A percentile compares a stretch with the other conserved stretches of the same genome.
Evolutionary conservation across 2,888 invertebrate species (phyloP).

Genomic region (Eupithecia insigniata): DNA sequence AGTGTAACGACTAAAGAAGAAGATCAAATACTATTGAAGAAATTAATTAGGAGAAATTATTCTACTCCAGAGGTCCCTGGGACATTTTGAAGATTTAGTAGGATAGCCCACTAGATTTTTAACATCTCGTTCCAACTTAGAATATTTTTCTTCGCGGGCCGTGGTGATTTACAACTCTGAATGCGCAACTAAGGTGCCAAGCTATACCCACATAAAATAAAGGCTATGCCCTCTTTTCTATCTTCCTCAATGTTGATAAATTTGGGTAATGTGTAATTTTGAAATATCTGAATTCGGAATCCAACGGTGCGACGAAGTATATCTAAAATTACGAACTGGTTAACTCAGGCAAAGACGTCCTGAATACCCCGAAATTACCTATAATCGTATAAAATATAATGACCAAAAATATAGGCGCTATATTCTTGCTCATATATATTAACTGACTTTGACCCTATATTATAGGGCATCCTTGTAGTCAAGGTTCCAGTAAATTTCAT

Average conservation of each 20-base stretch:
- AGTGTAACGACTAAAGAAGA: no score
- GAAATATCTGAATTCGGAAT: no score
- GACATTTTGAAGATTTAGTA: not conserved
- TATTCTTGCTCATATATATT: no score
- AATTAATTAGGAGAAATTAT: not conserved
- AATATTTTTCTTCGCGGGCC: constrained; percentile 1
- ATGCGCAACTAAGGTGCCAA: not conserved
- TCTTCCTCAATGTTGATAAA: not conserved
- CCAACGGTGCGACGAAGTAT: no score
- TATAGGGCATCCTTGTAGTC: not conserved
- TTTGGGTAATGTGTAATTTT: no score
- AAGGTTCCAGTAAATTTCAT: not conserved
- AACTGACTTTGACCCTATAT: no score
- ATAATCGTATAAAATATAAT: no score
- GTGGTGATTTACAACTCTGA: not conserved
- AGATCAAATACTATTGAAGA: not conserved
- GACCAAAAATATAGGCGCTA: no score
- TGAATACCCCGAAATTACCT: not conserved
- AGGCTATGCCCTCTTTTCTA: not conserved
- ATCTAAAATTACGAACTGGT: not conserved
- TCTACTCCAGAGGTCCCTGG: not conserved
- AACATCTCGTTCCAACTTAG: not conserved
- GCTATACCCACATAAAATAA: not conserved
- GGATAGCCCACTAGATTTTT: not conserved
- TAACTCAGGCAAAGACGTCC: not conserved